Base-by-base conservation (phyloP, 2,797 vertebrate genomes). In the Erithacus rubecula region DNA sequence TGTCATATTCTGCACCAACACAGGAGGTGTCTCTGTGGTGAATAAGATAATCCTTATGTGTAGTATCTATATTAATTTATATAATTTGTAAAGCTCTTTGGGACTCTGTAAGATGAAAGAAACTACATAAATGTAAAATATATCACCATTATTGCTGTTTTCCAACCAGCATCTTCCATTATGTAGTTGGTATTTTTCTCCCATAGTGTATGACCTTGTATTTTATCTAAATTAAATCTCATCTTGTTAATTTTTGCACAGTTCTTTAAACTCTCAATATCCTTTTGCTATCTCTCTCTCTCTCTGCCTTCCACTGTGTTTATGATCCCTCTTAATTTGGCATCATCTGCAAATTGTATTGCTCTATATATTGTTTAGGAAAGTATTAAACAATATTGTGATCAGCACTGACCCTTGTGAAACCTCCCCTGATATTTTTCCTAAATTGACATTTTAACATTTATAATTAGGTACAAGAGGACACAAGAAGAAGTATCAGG, bases 161-260 rank as follows among this genome's bases (percentile, higher is more conserved):
- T 93, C 93, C 91, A 92, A 94, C 85, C 78, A 94, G 93, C 74
- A 87, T 95, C 92, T 95, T 87, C 87, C 76, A 93, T 95, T 96
- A 94, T 85, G 76, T 83, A 96, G 76, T 83, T 84, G 49, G 78
- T 87, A 89, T 97, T 97, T 96, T 93, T 71, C 87, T 93, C 92
- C 64, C 64, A 79, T 92, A 94, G 93, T 97, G 97, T 98, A 98
- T 96, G 96, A 97, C 96, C 97, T 98, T 98, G 97, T 97, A 97
- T 98, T 98, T 98, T 98, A 98, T 97, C 98, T 97, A 98, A 97
- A 98, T 98, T 98, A 98, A 98, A 98, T 98, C 97, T 97, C 97
- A 97, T 97, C 97, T 96, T 97, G 98, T 97, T 98, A 97, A 98
- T 98, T 98, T 97, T 98, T 97, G 90, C 97, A 97, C 89, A 97